phyloP scores from a whole-genome alignment of 2,888 invertebrate species.

The Pherbina coryleti region DNA sequence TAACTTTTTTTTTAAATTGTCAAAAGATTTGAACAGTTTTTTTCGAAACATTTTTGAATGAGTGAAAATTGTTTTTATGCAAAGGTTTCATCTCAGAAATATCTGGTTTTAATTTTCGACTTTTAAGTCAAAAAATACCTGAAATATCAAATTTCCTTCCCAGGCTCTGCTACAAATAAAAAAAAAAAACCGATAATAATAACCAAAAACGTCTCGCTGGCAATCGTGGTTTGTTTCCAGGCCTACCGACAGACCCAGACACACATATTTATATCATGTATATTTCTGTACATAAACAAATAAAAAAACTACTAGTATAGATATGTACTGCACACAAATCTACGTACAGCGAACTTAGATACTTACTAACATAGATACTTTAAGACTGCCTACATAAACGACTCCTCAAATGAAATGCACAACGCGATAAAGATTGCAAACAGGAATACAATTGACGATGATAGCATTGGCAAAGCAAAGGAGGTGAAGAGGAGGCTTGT shows the following conservation, averaged over 20 bases:
- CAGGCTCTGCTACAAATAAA: too few species aligned
- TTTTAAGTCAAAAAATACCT: too few species aligned
- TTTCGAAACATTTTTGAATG: too few species aligned
- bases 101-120: too few species aligned
- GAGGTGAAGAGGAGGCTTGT: not conserved
- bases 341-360: slow-evolving; percentile 42
- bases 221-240: slow-evolving; percentile 1
- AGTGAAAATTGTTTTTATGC: too few species aligned
- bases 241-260: slow-evolving; percentile 15
- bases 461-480: not conserved
- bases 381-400: slow-evolving; percentile 6
- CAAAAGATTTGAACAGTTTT: too few species aligned
- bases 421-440: slow-evolving; percentile 22
- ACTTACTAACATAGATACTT: slow-evolving; percentile 34
- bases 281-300: not conserved
- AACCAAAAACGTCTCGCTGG: too few species aligned
- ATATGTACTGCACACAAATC: slow-evolving; percentile 20
- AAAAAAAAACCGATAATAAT: too few species aligned
- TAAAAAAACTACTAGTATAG: slow-evolving; percentile 6
- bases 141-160: too few species aligned
- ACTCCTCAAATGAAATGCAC: slow-evolving; percentile 21
- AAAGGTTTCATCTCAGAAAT: too few species aligned
- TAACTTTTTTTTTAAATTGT: too few species aligned
- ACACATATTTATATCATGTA: slow-evolving; percentile 17
- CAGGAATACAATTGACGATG: slow-evolving; percentile 35